Evolutionary conservation across 2,113 vertebrate genomes (phyloP).

Genomic region (Rhineura floridana): DNA sequence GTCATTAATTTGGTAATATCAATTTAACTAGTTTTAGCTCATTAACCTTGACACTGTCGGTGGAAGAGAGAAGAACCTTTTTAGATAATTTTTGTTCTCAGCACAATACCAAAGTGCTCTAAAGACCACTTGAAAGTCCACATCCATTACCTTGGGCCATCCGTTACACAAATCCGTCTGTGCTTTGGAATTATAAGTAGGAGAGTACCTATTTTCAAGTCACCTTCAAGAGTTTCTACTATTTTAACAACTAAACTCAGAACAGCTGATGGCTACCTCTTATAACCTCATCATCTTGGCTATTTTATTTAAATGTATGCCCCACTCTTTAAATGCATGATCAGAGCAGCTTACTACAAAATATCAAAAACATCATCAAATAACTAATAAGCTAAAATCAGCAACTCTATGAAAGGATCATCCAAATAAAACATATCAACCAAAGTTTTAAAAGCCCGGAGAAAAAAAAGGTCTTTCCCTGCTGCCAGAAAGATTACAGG

Average conservation of each 20-base stretch:
- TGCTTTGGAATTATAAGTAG: constrained; percentile 35
- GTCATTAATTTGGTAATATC: constrained; percentile 64
- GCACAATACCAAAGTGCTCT: constrained; percentile 29
- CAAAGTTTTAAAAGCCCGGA: background rate
- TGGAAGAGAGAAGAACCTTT: constrained; percentile 50
- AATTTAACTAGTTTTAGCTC: constrained; percentile 71
- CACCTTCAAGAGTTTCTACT: background rate
- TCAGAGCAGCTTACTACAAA: background rate
- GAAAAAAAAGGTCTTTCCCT: background rate
- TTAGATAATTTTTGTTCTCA: constrained; percentile 46
- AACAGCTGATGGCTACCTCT: background rate
- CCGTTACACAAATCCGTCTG: background rate
- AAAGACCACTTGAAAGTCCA: constrained; percentile 17
- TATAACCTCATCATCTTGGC: background rate
- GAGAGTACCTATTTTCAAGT: background rate
- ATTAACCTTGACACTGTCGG: constrained; percentile 67
- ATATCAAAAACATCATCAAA: background rate
- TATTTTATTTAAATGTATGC: background rate
- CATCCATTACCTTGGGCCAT: constrained; percentile 28
- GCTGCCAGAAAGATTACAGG: background rate
- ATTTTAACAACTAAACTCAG: background rate
- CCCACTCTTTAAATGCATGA: background rate
- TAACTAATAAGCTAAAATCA: background rate
- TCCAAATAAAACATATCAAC: background rate
- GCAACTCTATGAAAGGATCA: background rate